Conservation (phyloP, 2,888 invertebrate genomes). For the Schizaphis graminum region DNA sequence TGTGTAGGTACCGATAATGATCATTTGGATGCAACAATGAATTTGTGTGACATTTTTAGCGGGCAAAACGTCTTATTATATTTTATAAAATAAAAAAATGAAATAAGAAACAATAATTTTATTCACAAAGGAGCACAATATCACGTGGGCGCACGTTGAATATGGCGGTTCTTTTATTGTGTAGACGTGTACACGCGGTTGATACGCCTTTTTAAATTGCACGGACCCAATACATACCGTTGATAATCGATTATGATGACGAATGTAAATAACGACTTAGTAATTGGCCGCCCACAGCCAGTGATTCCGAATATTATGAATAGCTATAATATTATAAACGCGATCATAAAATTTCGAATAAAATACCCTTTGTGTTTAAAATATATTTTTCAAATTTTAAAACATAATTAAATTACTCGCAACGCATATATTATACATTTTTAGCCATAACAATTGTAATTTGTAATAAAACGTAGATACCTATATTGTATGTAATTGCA, state of each 20-base stretch:
- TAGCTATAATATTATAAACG: neutral
- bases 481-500: neutral
- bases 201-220: constrained; percentile 58
- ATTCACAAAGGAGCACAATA: neutral
- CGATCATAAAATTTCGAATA: constrained; percentile 22
- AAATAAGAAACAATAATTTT: constrained; percentile 5
- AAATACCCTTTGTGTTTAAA: constrained; percentile 20
- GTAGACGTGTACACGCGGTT: constrained; percentile 9
- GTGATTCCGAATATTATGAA: neutral
- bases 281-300: constrained; percentile 45
- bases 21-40: neutral
- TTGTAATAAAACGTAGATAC: neutral
- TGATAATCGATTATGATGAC: constrained; percentile 55
- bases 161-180: constrained; percentile 28
- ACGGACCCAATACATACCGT: constrained; percentile 26
- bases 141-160: neutral
- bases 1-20: neutral
- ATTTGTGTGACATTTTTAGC: neutral
- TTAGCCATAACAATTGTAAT: neutral
- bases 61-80: neutral
- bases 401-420: neutral
- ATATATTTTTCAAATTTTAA: constrained; percentile 4
- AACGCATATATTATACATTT: neutral
- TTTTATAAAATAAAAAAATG: neutral
- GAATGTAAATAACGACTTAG: constrained; percentile 54